Evolutionary conservation across 2,797 vertebrate species (phyloP).

Genomic region (Corythornis leucogaster): DNA sequence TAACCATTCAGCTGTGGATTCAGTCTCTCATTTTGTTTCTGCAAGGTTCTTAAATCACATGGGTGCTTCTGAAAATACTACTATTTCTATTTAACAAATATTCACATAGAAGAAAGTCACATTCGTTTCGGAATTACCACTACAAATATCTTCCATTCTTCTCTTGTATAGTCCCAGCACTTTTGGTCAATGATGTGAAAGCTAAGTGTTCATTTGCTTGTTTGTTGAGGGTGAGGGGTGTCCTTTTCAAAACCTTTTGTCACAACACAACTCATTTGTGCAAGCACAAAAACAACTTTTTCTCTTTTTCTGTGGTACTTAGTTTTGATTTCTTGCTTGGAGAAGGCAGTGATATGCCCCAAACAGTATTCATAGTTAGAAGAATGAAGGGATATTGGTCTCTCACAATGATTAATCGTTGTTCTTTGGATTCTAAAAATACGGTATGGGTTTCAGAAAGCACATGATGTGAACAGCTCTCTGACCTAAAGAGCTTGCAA

Average conservation of each 20-base stretch:
- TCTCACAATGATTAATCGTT: constrained; percentile 3
- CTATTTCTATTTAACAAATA: constrained; percentile 1
- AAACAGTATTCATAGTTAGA: background rate
- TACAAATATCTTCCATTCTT: background rate
- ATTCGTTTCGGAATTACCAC: background rate
- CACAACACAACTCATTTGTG: background rate
- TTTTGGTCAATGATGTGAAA: background rate
- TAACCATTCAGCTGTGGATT: constrained; percentile 39
- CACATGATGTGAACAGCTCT: background rate
- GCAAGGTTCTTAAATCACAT: constrained; percentile 8
- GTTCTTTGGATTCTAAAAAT: constrained; percentile 3
- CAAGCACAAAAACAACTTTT: background rate
- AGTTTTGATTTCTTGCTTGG: background rate
- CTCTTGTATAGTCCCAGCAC: background rate
- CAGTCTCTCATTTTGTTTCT: constrained; percentile 32
- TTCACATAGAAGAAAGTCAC: constrained; percentile 1
- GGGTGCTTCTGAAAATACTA: constrained; percentile 23
- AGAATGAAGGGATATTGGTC: background rate
- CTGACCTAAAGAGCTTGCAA: background rate
- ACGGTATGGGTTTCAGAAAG: background rate
- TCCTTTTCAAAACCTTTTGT: background rate
- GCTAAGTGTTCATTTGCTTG: too few species aligned
- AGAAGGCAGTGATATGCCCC: background rate
- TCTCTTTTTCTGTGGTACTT: background rate
- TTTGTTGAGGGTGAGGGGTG: background rate